phyloP scores from a whole-genome alignment of 2,797 vertebrate genomes.

The Helarctos malayanus region DNA sequence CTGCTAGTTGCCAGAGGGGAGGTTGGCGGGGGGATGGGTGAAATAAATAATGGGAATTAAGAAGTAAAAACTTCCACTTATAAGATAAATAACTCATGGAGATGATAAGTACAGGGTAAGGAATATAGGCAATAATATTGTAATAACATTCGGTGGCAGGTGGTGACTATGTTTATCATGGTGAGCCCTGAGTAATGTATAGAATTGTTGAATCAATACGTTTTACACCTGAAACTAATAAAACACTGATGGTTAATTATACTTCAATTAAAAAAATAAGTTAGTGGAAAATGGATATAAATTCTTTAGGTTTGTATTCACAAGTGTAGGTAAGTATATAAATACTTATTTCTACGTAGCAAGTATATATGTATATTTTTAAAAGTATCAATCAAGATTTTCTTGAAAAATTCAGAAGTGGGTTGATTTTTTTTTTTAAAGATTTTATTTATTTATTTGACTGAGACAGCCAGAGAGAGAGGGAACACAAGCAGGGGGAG shows the following conservation, averaged over 20 bases:
- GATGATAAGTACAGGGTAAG: neutral
- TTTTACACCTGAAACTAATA: neutral
- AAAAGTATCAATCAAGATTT: neutral
- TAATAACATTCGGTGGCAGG: neutral
- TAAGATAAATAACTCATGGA: neutral
- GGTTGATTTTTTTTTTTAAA: neutral
- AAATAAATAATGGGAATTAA: neutral
- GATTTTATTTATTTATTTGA: too few relatives aligned
- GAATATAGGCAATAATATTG: neutral
- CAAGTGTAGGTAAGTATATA: neutral
- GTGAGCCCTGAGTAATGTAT: neutral
- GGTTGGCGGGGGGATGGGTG: neutral
- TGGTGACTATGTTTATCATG: neutral
- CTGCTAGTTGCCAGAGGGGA: neutral
- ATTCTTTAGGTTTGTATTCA: neutral
- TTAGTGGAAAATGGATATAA: constrained; percentile 25
- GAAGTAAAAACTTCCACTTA: neutral
- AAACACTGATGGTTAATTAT: neutral
- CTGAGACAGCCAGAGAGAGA: too few relatives aligned
- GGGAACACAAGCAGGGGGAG: too few relatives aligned
- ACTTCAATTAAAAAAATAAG: neutral
- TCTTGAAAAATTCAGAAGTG: constrained; percentile 34
- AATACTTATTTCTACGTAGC: neutral
- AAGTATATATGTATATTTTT: neutral
- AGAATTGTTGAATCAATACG: neutral